Base-by-base conservation (phyloP, 2,113 vertebrate species). In the Ptilorrhoa leucosticta region DNA sequence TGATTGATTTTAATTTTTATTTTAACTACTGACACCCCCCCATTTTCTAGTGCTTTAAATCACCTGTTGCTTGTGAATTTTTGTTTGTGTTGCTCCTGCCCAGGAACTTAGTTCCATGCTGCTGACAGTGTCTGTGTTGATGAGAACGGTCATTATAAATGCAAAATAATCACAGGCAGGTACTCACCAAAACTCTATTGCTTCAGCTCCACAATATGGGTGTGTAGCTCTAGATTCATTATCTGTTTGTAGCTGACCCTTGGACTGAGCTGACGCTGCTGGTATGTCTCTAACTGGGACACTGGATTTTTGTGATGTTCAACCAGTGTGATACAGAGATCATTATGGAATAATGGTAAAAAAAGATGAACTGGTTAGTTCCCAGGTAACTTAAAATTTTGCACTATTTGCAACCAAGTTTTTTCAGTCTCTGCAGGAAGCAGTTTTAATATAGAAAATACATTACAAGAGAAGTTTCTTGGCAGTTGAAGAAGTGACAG, bases 401-500 rank as follows among this genome's bases (percentile, higher is more conserved):
- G 33, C 28, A 28, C 33, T 91, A 47, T 86, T 93, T 90, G 37
- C 75, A 87, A 79, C 19, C 15, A 72, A n/a, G 8, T 31, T 77
- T 91, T 94, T 82, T 80, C 15, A 78, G 39, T n/a, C 27, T 68
- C 60, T 91, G 66, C 35, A 54, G 66, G 82, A 90, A 90, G 23
- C 40, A 33, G 53, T 94, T 94, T 93, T 69, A 96, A 77, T n/a
- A 3, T 21, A 83, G 71, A 73, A 89, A 95, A 73, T 86, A 83
- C 23, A 17, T 88, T 94, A 80, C 24, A 44, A 87, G 91, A 80
- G 85, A 57, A 95, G 64, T 83, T 94, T 86, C 93, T 95, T 95
- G 84, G 90, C 92, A 93, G 85, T 86, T 92, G 78, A 85, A 83
- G 78, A 94, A 92, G 94, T 92, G 88, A 90, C 56, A 78, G 76